Conservation (phyloP, 2,113 vertebrate species). For the Chaetops frenatus region DNA sequence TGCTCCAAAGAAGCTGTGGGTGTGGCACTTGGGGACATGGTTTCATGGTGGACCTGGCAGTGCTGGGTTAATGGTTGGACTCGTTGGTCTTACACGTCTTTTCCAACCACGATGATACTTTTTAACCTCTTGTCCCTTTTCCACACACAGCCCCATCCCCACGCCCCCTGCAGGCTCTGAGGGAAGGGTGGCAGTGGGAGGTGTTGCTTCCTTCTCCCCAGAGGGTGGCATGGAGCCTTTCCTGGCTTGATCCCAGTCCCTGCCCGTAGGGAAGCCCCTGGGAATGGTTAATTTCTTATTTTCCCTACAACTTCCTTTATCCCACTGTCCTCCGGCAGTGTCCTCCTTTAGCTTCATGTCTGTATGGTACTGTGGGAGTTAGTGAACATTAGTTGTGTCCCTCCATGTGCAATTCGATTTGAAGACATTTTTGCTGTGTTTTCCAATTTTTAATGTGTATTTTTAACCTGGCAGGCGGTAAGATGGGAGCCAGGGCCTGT, state of each 20-base stretch:
- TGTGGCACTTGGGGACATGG: background rate
- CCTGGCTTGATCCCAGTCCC: background rate
- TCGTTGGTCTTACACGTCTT: background rate
- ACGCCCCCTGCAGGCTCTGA: background rate
- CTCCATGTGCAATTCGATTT: rapidly evolving
- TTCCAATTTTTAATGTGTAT: background rate
- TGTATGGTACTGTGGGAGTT: rapidly evolving
- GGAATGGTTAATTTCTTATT: background rate
- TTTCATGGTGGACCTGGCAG: rapidly evolving
- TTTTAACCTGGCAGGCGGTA: background rate
- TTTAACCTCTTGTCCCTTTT: background rate
- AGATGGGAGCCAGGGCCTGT: background rate
- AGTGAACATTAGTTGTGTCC: rapidly evolving
- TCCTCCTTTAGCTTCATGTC: no score
- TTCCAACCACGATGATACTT: background rate
- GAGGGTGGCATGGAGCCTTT: background rate
- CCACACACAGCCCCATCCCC: rapidly evolving
- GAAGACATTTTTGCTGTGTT: background rate
- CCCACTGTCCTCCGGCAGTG: rapidly evolving
- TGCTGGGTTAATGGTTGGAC: background rate
- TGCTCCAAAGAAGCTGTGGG: background rate
- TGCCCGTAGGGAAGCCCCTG: rapidly evolving
- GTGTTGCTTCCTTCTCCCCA: background rate
- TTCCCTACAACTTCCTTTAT: rapidly evolving
- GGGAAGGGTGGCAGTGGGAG: background rate